Conservation (phyloP, 1,140 invertebrate species). For the Ptiloglossa arizonensis region DNA sequence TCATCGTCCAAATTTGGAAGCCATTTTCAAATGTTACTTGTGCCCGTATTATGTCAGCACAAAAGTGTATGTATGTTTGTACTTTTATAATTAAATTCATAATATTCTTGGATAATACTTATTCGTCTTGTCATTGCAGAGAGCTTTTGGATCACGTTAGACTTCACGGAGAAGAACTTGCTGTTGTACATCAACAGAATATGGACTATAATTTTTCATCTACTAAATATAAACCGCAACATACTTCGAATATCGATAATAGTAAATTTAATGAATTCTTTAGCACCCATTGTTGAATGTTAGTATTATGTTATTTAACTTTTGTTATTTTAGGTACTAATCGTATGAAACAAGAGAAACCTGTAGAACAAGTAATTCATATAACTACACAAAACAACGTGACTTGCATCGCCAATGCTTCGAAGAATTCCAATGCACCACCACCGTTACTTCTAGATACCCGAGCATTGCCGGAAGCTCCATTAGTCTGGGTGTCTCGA, state of each 20-base stretch:
- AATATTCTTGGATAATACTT: neutral
- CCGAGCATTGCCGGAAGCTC: constrained; percentile 81
- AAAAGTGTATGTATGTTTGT: constrained; percentile 79
- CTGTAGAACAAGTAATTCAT: constrained; percentile 51
- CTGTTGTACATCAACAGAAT: constrained; percentile 74
- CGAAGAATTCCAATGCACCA: constrained; percentile 53
- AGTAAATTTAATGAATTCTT: constrained; percentile 49
- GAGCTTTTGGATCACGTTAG: constrained; percentile 77
- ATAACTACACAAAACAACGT: constrained; percentile 57
- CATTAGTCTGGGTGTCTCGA: constrained; percentile 88
- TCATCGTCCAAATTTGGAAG: constrained; percentile 87
- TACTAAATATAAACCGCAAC: constrained; percentile 53
- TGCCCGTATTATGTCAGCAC: constrained; percentile 90
- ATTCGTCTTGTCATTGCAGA: constrained; percentile 57
- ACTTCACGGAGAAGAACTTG: constrained; percentile 77
- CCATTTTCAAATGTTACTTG: constrained; percentile 90
- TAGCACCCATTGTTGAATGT: neutral
- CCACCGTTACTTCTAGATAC: constrained; percentile 78
- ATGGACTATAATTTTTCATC: constrained; percentile 59
- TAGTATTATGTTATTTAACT: too few species aligned
- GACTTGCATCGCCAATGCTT: constrained; percentile 35
- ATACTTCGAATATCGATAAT: constrained; percentile 37
- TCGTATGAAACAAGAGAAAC: constrained; percentile 41
- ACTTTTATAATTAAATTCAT: neutral
- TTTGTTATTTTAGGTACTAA: constrained; percentile 27